A percentile compares a stretch with the other conserved stretches of the same genome.
Conservation (phyloP, 2,113 vertebrate species). For the Lasiurus borealis region DNA sequence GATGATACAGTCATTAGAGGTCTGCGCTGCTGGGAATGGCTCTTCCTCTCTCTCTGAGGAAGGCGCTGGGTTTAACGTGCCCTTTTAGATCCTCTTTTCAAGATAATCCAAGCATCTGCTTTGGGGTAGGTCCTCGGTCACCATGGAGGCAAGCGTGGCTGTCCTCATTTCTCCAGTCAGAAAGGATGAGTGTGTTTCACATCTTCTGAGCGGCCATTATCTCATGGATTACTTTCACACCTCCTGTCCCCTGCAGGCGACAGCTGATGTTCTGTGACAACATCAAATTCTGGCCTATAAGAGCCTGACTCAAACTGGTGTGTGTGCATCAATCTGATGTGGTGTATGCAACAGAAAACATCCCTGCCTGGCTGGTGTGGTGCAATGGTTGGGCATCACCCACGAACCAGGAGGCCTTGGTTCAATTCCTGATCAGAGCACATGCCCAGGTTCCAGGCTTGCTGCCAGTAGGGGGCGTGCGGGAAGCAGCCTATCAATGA, state of each 20-base stretch:
- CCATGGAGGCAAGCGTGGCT: neutral
- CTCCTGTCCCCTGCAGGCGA: neutral
- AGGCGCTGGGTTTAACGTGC: neutral
- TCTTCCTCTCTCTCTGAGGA: neutral
- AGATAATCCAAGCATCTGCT: neutral
- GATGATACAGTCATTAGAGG: neutral
- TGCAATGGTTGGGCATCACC: no score
- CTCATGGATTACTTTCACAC: no score
- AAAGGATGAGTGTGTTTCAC: constrained; percentile 58
- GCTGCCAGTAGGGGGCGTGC: no score
- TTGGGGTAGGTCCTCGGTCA: constrained; percentile 67
- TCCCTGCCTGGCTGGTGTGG: no score
- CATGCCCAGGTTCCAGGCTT: no score
- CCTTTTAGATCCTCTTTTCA: neutral
- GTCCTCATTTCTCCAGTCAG: neutral
- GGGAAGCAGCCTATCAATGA: no score
- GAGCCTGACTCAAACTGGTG: neutral
- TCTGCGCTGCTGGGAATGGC: neutral
- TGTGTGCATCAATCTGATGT: neutral
- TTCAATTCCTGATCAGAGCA: no score
- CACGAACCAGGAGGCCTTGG: no score
- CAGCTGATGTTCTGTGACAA: neutral
- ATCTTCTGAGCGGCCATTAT: constrained; percentile 49
- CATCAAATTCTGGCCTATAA: constrained; percentile 25
- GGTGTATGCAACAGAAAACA: neutral